These are phyloP conservation scores for Drosophila phalerata DNA, from an alignment of 2,888 invertebrate species.

Conservation along the genomic window DNA sequence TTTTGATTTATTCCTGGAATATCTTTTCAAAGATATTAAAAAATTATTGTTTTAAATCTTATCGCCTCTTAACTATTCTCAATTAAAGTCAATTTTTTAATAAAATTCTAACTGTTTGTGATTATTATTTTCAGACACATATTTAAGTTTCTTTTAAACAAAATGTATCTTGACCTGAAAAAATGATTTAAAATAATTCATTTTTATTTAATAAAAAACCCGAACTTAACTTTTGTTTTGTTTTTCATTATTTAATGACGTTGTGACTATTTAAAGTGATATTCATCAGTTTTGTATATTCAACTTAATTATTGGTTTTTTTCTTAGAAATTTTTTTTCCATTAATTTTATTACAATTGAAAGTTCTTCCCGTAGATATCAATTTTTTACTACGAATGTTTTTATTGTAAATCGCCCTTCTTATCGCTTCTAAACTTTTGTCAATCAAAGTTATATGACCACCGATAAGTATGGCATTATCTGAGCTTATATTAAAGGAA, in stretches of 20 bases:
- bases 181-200: neutral
- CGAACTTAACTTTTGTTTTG: neutral
- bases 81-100: too few species aligned
- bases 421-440: too few species aligned
- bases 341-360: neutral
- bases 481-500: neutral
- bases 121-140: too few species aligned
- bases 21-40: too few species aligned
- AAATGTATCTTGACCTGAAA: too few species aligned
- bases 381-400: neutral
- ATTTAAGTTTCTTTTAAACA: too few species aligned
- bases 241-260: neutral
- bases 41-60: too few species aligned
- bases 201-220: too few species aligned
- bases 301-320: neutral
- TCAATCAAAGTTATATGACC: neutral
- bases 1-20: too few species aligned
- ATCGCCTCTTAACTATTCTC: too few species aligned
- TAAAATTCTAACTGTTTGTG: too few species aligned
- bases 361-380: neutral
- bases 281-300: neutral
- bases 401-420: neutral
- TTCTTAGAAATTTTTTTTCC: neutral
- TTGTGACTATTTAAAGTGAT: neutral
- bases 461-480: too few species aligned